Evolutionary conservation across 2,888 invertebrate species (phyloP).

Genomic region (Spisula solida): DNA sequence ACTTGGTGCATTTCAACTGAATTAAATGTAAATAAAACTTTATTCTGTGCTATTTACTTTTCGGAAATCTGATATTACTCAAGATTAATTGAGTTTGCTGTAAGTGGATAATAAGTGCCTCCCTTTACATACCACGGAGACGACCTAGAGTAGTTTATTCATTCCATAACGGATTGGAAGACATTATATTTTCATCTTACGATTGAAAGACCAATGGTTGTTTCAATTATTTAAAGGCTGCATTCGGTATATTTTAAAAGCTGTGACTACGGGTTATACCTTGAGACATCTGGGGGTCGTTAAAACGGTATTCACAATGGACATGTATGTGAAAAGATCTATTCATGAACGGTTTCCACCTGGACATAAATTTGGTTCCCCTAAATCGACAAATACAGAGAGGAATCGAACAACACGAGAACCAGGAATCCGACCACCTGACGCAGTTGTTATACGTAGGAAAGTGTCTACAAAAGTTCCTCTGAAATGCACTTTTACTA

Average conservation of each 20-base stretch:
- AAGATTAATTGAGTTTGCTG: neutral
- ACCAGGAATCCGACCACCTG: neutral
- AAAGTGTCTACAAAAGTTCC: neutral
- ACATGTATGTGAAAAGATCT: neutral
- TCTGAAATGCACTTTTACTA: constrained; percentile 21
- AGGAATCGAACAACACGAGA: neutral
- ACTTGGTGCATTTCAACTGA: neutral
- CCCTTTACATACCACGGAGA: neutral
- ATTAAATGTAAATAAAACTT: neutral
- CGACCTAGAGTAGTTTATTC: neutral
- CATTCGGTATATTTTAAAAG: neutral
- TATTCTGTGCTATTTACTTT: neutral
- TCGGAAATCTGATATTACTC: neutral
- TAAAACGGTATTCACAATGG: neutral
- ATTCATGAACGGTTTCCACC: neutral
- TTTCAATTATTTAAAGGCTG: neutral
- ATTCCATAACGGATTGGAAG: neutral
- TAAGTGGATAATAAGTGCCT: neutral
- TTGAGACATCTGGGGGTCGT: neutral
- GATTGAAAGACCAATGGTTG: neutral
- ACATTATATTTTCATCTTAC: neutral
- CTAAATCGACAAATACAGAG: neutral
- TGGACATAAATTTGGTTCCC: neutral
- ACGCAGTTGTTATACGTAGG: neutral
- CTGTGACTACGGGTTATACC: neutral